phyloP scores from a whole-genome alignment of 2,888 invertebrate genomes.

The Oscheius sp. region DNA sequence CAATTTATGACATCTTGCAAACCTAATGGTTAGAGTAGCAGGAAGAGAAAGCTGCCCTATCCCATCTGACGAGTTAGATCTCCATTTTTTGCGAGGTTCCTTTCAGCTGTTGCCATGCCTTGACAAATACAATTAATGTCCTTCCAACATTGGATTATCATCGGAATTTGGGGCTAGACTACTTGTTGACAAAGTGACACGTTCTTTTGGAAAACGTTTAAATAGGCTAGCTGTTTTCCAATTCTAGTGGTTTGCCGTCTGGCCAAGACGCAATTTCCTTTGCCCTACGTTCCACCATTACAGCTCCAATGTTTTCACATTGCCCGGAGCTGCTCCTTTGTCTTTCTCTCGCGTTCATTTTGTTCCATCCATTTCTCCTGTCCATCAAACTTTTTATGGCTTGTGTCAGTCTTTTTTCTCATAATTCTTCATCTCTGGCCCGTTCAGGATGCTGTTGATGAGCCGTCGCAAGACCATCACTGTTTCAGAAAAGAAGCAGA shows the following conservation, averaged over 20 bases:
- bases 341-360: background rate
- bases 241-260: background rate
- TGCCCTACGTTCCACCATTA: too few relatives aligned
- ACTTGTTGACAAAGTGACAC: background rate
- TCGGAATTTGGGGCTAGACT: constrained; percentile 6
- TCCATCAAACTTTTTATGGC: background rate
- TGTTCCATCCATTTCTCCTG: background rate
- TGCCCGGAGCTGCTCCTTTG: background rate
- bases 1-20: constrained; percentile 30
- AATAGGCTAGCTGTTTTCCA: background rate
- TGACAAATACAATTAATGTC: too few relatives aligned
- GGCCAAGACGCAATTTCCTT: background rate
- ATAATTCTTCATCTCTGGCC: background rate
- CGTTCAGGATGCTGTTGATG: constrained; percentile 40
- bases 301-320: too few relatives aligned
- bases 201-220: constrained; percentile 1
- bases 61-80: background rate
- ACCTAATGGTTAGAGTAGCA: constrained; percentile 11
- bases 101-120: background rate
- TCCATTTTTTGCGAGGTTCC: background rate
- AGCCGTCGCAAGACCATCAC: constrained; percentile 46
- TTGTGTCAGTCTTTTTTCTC: background rate
- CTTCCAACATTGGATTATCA: constrained; percentile 15
- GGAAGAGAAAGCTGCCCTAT: constrained; percentile 1
- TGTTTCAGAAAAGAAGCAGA: constrained; percentile 37